Conservation (phyloP, 1,140 invertebrate species). For the Saccostrea echinata region DNA sequence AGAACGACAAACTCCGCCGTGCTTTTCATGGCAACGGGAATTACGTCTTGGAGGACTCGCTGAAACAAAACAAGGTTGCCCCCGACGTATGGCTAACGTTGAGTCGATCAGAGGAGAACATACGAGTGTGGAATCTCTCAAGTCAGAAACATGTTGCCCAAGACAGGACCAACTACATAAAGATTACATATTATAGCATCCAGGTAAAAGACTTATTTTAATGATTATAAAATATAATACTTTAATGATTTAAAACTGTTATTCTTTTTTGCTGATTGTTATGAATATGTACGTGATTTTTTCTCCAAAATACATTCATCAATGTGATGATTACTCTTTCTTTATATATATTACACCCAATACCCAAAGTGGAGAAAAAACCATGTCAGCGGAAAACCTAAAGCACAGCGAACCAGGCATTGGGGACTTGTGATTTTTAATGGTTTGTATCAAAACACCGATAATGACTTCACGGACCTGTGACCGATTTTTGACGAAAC, state of each 20-base stretch:
- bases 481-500: not conserved
- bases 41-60: not conserved
- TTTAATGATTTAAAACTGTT: too few species aligned
- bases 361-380: not conserved
- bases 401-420: not conserved
- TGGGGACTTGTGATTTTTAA: too few species aligned
- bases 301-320: too few species aligned
- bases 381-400: not conserved
- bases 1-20: too few species aligned
- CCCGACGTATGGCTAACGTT: not conserved
- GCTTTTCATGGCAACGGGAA: too few species aligned
- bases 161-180: conserved; percentile 15
- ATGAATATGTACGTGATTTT: too few species aligned
- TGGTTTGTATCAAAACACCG: not conserved
- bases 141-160: not conserved
- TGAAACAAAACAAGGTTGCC: conserved; percentile 16
- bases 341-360: not conserved
- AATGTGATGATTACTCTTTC: not conserved
- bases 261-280: too few species aligned
- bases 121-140: not conserved
- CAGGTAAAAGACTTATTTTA: not conserved
- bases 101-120: not conserved
- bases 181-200: not conserved
- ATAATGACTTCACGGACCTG: too few species aligned
- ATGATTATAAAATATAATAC: too few species aligned